phyloP scores from a whole-genome alignment of 1,140 invertebrate species.

The Penaeus indicus region DNA sequence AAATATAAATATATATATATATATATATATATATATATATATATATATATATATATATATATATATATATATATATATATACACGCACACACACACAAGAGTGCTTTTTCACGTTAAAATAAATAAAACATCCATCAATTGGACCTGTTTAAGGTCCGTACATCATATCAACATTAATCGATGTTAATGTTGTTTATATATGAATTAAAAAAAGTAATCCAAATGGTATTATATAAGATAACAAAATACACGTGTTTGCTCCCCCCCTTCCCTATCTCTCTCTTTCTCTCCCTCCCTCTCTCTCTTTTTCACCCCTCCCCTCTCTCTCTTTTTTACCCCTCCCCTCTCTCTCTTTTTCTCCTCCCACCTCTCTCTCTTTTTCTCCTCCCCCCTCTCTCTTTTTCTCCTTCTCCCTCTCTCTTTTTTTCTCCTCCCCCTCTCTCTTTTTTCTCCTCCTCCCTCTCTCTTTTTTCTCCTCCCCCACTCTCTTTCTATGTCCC shows the following conservation, averaged over 20 bases:
- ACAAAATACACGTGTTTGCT: neutral
- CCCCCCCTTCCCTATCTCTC: neutral
- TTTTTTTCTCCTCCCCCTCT: neutral
- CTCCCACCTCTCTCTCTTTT: neutral
- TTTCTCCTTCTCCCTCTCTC: neutral
- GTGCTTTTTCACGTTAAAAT: too few relatives aligned
- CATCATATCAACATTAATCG: too few relatives aligned
- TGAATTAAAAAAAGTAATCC: neutral
- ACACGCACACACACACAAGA: neutral
- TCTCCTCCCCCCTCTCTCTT: neutral
- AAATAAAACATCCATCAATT: too few relatives aligned
- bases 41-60: conserved; percentile 27
- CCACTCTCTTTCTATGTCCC: neutral
- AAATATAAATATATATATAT: conserved; percentile 16
- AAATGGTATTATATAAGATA: neutral
- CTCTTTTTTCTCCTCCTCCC: neutral
- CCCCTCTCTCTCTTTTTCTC: neutral
- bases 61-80: conserved; percentile 11
- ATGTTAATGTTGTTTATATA: too few relatives aligned
- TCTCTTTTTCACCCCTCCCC: neutral
- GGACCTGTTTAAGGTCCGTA: too few relatives aligned
- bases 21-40: conserved; percentile 30
- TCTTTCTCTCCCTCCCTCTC: conserved; percentile 17
- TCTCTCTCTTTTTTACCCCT: neutral
- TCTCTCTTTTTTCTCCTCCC: neutral